phyloP scores from a whole-genome alignment of 2,797 vertebrate species.

The Sebastes reedi region DNA sequence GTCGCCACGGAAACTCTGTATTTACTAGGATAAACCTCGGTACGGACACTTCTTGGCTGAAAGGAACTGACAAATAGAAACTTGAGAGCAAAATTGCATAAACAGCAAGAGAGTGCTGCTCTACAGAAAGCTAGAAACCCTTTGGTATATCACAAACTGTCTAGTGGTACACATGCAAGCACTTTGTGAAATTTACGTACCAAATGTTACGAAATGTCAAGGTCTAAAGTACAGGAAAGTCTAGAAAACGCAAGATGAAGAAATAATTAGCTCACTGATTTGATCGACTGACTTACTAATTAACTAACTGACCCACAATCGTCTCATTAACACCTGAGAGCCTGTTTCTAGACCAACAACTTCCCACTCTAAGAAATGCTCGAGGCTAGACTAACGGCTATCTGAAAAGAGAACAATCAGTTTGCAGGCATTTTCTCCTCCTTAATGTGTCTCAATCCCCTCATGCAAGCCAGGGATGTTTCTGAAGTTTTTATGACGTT shows the following conservation, averaged over 20 bases:
- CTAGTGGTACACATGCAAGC: no score
- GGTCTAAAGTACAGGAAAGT: background rate
- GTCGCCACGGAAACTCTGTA: background rate
- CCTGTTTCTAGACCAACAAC: background rate
- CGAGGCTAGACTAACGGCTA: conserved; percentile 26
- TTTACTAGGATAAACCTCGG: background rate
- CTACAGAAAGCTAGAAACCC: background rate
- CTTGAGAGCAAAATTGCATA: background rate
- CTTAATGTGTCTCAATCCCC: conserved; percentile 6
- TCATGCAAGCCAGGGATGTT: conserved; percentile 23
- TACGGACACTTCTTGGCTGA: background rate
- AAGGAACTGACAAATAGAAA: background rate
- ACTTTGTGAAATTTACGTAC: background rate
- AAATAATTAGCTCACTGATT: background rate
- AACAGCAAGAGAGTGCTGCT: background rate
- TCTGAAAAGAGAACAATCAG: conserved; percentile 27
- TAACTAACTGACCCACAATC: conserved; percentile 23
- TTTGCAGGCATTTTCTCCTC: conserved; percentile 3
- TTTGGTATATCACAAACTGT: background rate
- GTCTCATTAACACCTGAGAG: conserved; percentile 21
- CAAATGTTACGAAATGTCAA: background rate
- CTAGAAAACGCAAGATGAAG: background rate
- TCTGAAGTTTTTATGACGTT: conserved; percentile 41
- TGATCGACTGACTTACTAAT: background rate
- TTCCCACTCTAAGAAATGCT: conserved; percentile 13